Conservation (phyloP, 2,113 vertebrate genomes). For the Sigmodon hispidus region DNA sequence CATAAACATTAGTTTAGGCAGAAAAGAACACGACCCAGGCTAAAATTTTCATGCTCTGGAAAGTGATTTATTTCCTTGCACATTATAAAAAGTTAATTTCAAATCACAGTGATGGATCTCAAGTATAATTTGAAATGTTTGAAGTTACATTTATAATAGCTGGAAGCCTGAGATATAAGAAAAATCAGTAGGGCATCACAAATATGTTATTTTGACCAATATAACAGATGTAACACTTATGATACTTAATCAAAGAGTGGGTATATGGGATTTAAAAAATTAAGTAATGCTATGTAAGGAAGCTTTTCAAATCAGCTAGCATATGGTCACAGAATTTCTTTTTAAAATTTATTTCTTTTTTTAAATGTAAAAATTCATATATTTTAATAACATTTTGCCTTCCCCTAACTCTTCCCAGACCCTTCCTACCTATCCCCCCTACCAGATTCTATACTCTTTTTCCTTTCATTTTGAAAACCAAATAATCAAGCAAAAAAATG, state of each 20-base stretch:
- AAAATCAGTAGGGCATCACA: constrained; percentile 55
- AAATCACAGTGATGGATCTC: constrained; percentile 62
- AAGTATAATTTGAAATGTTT: constrained; percentile 71
- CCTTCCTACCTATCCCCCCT: neutral
- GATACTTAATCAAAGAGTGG: constrained; percentile 61
- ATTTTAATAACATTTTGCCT: neutral
- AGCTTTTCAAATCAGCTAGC: neutral
- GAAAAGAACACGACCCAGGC: constrained; percentile 42
- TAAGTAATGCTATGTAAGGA: constrained; percentile 10
- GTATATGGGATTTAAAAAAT: constrained; percentile 30
- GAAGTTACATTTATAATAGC: constrained; percentile 59
- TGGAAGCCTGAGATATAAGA: constrained; percentile 35
- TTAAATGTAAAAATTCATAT: neutral
- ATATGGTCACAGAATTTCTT: neutral
- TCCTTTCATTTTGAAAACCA: neutral
- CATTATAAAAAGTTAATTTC: constrained; percentile 72
- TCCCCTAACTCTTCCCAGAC: neutral
- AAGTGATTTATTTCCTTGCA: constrained; percentile 65
- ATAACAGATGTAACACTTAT: constrained; percentile 46
- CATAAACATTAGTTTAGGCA: constrained; percentile 59
- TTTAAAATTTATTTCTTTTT: neutral
- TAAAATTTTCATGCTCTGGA: constrained; percentile 50
- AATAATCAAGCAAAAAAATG: neutral
- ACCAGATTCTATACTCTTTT: neutral
- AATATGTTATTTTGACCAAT: constrained; percentile 48